Base-by-base conservation (phyloP, 2,113 vertebrate genomes). In the Aramus guarauna region DNA sequence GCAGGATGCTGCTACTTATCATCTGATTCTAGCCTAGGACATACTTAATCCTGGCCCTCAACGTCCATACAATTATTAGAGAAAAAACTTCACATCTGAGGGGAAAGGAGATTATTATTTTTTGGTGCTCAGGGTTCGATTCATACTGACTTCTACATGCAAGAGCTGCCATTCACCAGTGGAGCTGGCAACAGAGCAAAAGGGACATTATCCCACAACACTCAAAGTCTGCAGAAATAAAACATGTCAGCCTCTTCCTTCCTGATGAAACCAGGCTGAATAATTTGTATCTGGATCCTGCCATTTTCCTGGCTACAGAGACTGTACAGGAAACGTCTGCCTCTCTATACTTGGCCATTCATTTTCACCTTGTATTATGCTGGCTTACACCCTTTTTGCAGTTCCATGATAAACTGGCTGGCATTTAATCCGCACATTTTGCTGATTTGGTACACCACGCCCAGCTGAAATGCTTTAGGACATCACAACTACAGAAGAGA, bases 191-290 rank as follows among this genome's bases (percentile, higher is more conserved):
- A 39, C 20, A 59, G 9, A 74, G 53, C 48, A 63, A 19, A 85
- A 59, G 20, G 17, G 19, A 1, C 9, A 75, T 16, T 45, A n/a
- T 29, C 2, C 4, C 26, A 66, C 27, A 62, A 77, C 18, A 36
- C 5, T 11, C 3, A 9, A 21, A 45, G 17, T 7, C 26, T 58
- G 36, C 34, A 4, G 11, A 88, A 83, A 83, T 32, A 50, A 39
- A 90, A 60, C 5, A 27, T 9, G 32, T 4, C 9, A 63, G 56
- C 27, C 23, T 73, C 9, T 36, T 91, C 39, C 48, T 60, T 66
- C 36, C 6, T 0, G 0, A 36, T 0, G 1, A 77, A 56, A 79
- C 5, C 59, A 78, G 37, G 9, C 23, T 36, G 21, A 32, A 45
- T 48, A 73, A 58, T 37, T 15, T 66, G 27, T 30, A 64, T 15